These are phyloP conservation scores for Drosophila eohydei DNA, from an alignment of 2,888 invertebrate species.

Conservation along the genomic window DNA sequence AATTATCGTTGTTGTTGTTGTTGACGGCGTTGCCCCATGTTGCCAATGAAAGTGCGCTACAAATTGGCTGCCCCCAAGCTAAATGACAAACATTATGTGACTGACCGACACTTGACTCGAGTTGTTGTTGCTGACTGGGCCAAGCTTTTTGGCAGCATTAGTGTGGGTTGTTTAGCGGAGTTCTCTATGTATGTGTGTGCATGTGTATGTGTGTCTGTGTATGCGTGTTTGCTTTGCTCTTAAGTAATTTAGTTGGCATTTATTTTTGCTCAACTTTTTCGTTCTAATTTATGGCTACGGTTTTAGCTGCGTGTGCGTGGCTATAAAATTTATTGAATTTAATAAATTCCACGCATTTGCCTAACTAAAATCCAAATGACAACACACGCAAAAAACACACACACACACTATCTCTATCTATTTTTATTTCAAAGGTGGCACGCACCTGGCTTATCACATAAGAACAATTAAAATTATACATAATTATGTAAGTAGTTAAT, in stretches of 20 bases:
- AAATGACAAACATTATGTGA: conserved; percentile 60
- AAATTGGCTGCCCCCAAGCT: conserved; percentile 51
- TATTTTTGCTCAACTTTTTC: conserved; percentile 49
- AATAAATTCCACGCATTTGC: conserved; percentile 44
- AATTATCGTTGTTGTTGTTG: conserved; percentile 46
- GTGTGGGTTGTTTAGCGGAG: conserved; percentile 37
- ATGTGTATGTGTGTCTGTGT: conserved; percentile 3
- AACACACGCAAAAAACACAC: not conserved
- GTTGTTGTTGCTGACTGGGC: conserved; percentile 28
- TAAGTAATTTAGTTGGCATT: conserved; percentile 40
- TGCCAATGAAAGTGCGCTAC: conserved; percentile 60
- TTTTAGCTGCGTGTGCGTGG: conserved; percentile 61
- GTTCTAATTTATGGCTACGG: conserved; percentile 58
- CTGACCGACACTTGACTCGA: conserved; percentile 42
- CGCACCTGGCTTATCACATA: conserved; percentile 31
- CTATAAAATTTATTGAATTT: conserved; percentile 46
- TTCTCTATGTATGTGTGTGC: conserved; percentile 35
- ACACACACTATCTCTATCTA: conserved; percentile 1
- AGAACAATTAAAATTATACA: conserved; percentile 1
- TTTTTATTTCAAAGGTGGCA: conserved; percentile 3
- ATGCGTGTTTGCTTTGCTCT: conserved; percentile 34
- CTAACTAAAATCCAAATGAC: conserved; percentile 27
- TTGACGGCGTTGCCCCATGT: conserved; percentile 52
- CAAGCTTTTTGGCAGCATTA: conserved; percentile 33
- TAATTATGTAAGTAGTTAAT: conserved; percentile 6